Conservation (phyloP, 2,797 vertebrate species). For the Rhynchotus rufescens region DNA sequence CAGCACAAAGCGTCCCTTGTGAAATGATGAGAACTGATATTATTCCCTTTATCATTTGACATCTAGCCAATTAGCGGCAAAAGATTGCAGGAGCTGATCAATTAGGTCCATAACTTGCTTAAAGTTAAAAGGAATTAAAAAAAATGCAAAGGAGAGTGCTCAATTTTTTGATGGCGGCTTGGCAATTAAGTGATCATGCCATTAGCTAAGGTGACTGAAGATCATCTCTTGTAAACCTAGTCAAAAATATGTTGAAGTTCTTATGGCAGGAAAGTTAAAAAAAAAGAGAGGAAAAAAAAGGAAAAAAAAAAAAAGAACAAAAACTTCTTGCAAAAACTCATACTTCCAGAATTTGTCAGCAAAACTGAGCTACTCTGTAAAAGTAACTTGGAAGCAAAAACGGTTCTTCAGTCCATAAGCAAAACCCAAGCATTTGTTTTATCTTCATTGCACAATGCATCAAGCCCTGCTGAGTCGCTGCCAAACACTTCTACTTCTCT, state of each 20-base stretch:
- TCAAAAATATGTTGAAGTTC: neutral
- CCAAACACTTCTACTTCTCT: neutral
- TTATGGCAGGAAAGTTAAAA: neutral
- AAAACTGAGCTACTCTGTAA: neutral
- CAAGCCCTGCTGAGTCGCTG: neutral
- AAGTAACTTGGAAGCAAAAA: neutral
- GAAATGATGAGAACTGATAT: constrained; percentile 4
- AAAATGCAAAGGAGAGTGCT: neutral
- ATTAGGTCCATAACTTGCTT: constrained; percentile 17
- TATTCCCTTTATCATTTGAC: constrained; percentile 25
- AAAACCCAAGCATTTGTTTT: neutral
- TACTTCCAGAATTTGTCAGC: neutral
- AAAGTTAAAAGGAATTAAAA: constrained; percentile 39
- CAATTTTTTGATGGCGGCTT: constrained; percentile 28
- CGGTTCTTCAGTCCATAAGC: neutral
- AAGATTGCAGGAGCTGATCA: constrained; percentile 53
- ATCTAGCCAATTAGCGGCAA: constrained; percentile 59
- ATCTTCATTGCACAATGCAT: neutral
- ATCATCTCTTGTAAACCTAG: neutral
- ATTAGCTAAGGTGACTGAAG: neutral
- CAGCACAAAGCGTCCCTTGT: neutral
- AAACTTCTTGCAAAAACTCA: neutral
- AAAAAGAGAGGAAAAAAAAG: neutral
- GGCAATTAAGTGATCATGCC: neutral
- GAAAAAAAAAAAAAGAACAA: neutral